Evolutionary conservation across 2,888 invertebrate genomes (phyloP).

Genomic region (Calliphora vomitoria): DNA sequence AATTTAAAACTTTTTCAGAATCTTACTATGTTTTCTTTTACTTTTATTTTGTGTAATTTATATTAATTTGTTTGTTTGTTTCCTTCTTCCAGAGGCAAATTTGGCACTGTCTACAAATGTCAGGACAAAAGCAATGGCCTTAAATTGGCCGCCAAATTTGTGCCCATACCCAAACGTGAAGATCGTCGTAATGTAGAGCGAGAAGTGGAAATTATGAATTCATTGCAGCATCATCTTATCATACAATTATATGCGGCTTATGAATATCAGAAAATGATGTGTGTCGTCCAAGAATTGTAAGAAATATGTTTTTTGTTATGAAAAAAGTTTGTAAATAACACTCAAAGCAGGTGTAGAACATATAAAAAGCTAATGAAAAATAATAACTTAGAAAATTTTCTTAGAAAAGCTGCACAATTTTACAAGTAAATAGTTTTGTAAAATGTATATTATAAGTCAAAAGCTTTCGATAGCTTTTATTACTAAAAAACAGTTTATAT

Average conservation of each 20-base stretch:
- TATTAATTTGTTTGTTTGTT: no score
- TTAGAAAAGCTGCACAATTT: no score
- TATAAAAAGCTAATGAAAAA: neutral
- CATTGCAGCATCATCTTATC: slow-evolving; percentile 96
- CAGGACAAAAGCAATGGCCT: slow-evolving; percentile 92
- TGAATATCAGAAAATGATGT: slow-evolving; percentile 96
- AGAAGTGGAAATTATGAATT: slow-evolving; percentile 98
- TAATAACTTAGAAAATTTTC: neutral
- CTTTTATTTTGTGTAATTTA: no score
- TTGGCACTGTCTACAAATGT: slow-evolving; percentile 98
- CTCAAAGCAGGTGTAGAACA: neutral
- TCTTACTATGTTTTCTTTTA: slow-evolving; percentile 80
- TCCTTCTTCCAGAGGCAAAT: slow-evolving; percentile 92
- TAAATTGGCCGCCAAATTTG: slow-evolving; percentile 96
- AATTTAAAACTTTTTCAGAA: slow-evolving; percentile 87
- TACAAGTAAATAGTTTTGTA: no score
- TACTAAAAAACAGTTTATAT: no score
- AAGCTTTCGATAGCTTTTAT: no score
- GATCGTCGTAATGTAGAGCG: slow-evolving; percentile 96
- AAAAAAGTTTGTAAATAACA: neutral
- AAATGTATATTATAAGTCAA: neutral
- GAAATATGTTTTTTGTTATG: slow-evolving; percentile 80
- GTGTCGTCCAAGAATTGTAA: slow-evolving; percentile 99
- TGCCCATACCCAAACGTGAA: slow-evolving; percentile 93
- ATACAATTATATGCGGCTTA: slow-evolving; percentile 99